Evolutionary conservation across 2,797 vertebrate genomes (phyloP), one percentile per base, ranked within the genome.

Genomic region (Parotocinclus haroldoi): DNA sequence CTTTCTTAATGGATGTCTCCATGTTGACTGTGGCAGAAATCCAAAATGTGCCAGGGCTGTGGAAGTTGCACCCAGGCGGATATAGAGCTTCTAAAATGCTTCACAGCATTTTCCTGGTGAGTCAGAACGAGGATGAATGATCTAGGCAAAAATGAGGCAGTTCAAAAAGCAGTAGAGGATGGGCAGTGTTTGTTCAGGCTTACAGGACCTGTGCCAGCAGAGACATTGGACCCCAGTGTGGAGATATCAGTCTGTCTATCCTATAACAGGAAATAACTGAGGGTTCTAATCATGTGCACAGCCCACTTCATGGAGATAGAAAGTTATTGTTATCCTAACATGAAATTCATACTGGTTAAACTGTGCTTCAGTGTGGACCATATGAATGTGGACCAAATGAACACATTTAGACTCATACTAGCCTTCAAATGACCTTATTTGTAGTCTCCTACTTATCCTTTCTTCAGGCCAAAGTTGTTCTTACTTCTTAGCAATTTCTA

Each of bases 171-270:
- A 42, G 16, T 48, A 37, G 40, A 63, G 51, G 52, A 42, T 54
- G 65, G 12, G 11, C 40, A 67, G 53, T 73, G 74, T 78, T 78
- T 78, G 62, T 72, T 71, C 74, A 76, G 68, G 68, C 74, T 48
- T 66, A 17, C 46, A 58, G 65, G 66, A 14, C 44, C 40, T 37
- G 46, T 66, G 69, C 72, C 76, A 58, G 39, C 9, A 46, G 19
- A 36, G 61, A 40, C 55, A 42, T 46, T 40, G 69, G 57, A 60
- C 18, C 19, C 16, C 61, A 42, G 54, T 46, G 59, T 1, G 6
- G 39, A 58, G 61, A 71, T 71, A 59, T 42, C 40, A 44, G 19
- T 57, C 61, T 58, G 58, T 54, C 62, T 53, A 49, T 59, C 49
- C 36, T 39, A 40, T 11, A 19, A 58, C 55, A 54, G 61, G 58